Evolutionary conservation across 2,888 invertebrate genomes (phyloP), one percentile per base, ranked within the genome.

Genomic region (Metalampra italica): DNA sequence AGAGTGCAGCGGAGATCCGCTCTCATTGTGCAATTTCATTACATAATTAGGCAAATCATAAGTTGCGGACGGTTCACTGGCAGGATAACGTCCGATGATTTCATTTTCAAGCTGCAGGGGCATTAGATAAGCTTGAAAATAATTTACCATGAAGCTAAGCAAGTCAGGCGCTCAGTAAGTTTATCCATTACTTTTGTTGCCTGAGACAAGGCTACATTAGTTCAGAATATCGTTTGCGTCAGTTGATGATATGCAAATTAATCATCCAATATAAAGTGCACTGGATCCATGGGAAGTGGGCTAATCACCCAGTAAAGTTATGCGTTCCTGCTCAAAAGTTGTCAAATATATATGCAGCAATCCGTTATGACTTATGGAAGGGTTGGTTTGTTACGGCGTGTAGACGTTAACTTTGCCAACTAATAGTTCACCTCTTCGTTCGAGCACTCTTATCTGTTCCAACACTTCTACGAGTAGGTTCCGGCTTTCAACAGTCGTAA

Each of bases 11-110:
- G 64, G 67, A 66, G 67, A 73, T 75, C 67, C 67, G 67, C 74
- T 70, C 71, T 66, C 71, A 74, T 76, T 78, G 69, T 73, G 73
- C 66, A 75, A 75, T 79, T 79, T 76, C 68, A 74, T 76, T 75
- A 71, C 62, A 53, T 72, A 67, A 77, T 77, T 75, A 75, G 75
- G 67, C 68, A 74, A 78, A 79, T 75, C 76, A 79, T 77, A 71
- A 75, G 64, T 64, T 67, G 63, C 61, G 57, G 59, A 63, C 63
- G 57, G 56, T 54, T 57, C 49, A 41, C 50, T 51, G 51, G 37
- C 45, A 39, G 46, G 36, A 49, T 45, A 38, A 37, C 13, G 9
- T 37, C 36, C n/a, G 29, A 4, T 7, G 36, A 7, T 37, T 45
- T 34, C n/a, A 37, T 45, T 37, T 45, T 45, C 22, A 22, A n/a